A percentile compares a stretch with the other conserved stretches of the same genome.
Conservation (phyloP, 2,797 vertebrate genomes). For the Allobates femoralis region DNA sequence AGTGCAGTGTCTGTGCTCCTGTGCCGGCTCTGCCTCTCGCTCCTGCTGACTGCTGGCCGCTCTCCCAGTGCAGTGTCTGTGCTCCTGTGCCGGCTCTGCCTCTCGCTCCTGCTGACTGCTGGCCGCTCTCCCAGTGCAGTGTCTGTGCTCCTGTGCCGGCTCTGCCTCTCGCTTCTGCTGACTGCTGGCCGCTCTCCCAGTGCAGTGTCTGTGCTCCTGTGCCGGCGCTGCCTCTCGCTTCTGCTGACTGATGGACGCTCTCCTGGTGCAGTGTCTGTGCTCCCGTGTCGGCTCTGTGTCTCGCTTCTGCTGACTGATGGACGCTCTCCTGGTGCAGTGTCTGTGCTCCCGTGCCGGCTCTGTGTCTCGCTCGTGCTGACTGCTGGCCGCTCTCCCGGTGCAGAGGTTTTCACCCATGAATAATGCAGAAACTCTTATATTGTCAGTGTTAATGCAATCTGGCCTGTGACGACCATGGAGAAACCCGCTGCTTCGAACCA, state of each 20-base stretch:
- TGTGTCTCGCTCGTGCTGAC: neutral
- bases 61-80: neutral
- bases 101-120: neutral
- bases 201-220: no score
- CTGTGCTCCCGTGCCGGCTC: neutral
- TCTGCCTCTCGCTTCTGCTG: neutral
- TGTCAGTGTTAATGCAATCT: neutral
- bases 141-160: neutral
- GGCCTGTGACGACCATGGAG: neutral
- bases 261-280: neutral
- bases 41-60: no score
- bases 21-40: no score
- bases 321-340: neutral
- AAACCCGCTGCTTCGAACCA: neutral
- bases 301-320: neutral
- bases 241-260: no score
- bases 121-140: no score
- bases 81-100: neutral
- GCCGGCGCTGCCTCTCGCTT: no score
- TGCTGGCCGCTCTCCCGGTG: neutral
- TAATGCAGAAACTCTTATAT: slow-evolving; percentile 22
- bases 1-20: no score
- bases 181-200: neutral
- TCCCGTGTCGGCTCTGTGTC: neutral
- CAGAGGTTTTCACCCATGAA: neutral